Evolutionary conservation across 1,140 invertebrate species (phyloP).

Genomic region (Sitophilus oryzae): DNA sequence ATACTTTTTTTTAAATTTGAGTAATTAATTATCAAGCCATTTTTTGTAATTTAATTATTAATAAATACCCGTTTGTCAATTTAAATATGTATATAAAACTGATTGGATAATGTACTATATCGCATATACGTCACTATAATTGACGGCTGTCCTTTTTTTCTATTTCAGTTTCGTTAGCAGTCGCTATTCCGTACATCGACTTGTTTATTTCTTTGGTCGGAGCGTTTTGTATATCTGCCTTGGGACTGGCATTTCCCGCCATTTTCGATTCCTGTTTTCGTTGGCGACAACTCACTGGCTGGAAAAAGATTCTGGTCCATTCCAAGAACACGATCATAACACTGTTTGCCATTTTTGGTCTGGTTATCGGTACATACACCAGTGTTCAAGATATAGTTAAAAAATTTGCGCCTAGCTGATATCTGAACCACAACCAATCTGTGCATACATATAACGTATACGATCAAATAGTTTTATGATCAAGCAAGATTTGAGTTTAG

Average conservation of each 20-base stretch:
- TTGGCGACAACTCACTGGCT: slow-evolving; percentile 53
- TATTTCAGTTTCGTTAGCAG: slow-evolving; percentile 65
- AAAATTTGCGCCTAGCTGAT: slow-evolving; percentile 17
- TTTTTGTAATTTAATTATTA: too few species aligned
- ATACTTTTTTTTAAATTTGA: too few species aligned
- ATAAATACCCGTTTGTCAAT: too few species aligned
- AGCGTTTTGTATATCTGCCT: slow-evolving; percentile 73
- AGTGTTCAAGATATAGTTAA: slow-evolving; percentile 55
- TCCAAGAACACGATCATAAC: slow-evolving; percentile 67
- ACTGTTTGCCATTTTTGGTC: slow-evolving; percentile 58
- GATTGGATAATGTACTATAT: too few species aligned
- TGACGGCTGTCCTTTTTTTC: too few species aligned
- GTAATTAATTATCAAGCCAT: too few species aligned
- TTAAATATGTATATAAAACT: too few species aligned
- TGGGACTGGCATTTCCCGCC: slow-evolving; percentile 84
- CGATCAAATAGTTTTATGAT: neutral
- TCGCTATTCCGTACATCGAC: slow-evolving; percentile 74
- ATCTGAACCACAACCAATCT: slow-evolving; percentile 46
- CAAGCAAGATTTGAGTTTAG: too few species aligned
- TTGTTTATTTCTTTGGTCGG: slow-evolving; percentile 87
- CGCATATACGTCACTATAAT: too few species aligned
- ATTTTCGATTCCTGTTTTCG: slow-evolving; percentile 66
- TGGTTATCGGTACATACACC: slow-evolving; percentile 66
- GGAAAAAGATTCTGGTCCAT: slow-evolving; percentile 43
- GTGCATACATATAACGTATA: slow-evolving; percentile 51